Percentiles rank a stretch among this genome's conserved stretches.
Evolutionary conservation across 2,888 invertebrate genomes (phyloP).

Genomic region (Mesopsocus fuscifrons): DNA sequence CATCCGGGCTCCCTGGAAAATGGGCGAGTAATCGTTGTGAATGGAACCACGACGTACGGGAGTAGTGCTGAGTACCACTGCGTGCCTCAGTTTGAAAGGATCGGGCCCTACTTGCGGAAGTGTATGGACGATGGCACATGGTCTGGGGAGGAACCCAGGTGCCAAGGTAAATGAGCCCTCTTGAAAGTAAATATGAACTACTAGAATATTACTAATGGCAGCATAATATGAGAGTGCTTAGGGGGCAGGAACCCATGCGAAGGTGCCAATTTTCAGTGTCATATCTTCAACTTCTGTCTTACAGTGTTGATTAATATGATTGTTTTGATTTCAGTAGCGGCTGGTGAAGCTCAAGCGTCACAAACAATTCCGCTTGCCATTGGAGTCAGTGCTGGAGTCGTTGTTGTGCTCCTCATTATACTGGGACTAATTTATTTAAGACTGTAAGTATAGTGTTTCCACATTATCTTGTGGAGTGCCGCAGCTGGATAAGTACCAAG

Average conservation of each 20-base stretch:
- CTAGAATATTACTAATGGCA: no score
- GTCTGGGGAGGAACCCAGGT: constrained; percentile 74
- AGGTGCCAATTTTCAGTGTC: no score
- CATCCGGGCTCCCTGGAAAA: constrained; percentile 62
- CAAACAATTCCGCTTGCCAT: constrained; percentile 60
- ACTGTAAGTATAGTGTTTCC: constrained; percentile 47
- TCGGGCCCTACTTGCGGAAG: constrained; percentile 64
- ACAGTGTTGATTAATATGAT: constrained; percentile 3
- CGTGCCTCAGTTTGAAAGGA: constrained; percentile 60
- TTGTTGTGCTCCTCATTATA: constrained; percentile 56
- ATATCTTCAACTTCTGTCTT: no score
- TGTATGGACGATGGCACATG: constrained; percentile 69
- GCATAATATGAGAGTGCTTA: no score
- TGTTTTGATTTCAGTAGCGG: constrained; percentile 27
- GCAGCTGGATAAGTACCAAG: no score
- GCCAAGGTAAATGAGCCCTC: constrained; percentile 48
- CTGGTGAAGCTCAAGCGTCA: constrained; percentile 48
- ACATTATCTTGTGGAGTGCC: no score
- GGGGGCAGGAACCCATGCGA: no score
- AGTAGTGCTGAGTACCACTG: constrained; percentile 82
- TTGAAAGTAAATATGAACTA: no score
- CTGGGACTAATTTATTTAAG: constrained; percentile 64
- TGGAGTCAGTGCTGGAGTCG: constrained; percentile 66
- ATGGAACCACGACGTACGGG: constrained; percentile 63
- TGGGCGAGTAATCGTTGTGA: constrained; percentile 69